Conservation (phyloP, 2,113 vertebrate genomes). For the Sardina pilchardus region DNA sequence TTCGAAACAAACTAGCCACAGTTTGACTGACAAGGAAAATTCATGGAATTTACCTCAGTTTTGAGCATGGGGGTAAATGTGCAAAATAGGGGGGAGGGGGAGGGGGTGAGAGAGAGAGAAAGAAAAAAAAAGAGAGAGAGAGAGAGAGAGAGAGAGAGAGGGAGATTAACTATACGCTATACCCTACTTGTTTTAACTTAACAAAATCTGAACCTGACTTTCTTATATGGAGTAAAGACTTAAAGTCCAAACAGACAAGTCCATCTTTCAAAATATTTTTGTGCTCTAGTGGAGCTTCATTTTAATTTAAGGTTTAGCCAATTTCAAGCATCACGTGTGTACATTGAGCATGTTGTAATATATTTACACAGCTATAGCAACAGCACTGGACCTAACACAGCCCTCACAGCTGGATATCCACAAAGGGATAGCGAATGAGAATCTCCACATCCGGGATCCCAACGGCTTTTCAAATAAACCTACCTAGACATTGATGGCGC, state of each 20-base stretch:
- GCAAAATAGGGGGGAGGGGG: neutral
- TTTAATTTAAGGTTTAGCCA: neutral
- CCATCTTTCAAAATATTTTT: neutral
- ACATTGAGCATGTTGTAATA: slow-evolving; percentile 12
- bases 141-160: neutral
- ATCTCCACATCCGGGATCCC: slow-evolving; percentile 8
- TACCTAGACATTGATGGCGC: slow-evolving; percentile 13
- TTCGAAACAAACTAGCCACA: neutral
- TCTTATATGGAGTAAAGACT: neutral
- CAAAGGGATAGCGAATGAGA: slow-evolving; percentile 7
- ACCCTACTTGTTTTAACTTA: neutral
- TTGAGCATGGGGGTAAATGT: neutral
- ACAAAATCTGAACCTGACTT: neutral
- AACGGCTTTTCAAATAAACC: slow-evolving; percentile 22
- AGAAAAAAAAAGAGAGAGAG: neutral
- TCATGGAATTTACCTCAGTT: neutral
- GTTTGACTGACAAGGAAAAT: neutral
- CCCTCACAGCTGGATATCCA: slow-evolving; percentile 20
- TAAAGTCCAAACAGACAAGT: too few species aligned
- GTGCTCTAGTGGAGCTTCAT: neutral
- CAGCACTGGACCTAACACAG: slow-evolving; percentile 1
- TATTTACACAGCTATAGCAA: slow-evolving; percentile 29
- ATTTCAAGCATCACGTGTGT: neutral
- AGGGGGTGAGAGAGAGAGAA: neutral
- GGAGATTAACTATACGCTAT: neutral